Base-by-base conservation (phyloP, 2,888 invertebrate species). In the Drosophila heteroneura region DNA sequence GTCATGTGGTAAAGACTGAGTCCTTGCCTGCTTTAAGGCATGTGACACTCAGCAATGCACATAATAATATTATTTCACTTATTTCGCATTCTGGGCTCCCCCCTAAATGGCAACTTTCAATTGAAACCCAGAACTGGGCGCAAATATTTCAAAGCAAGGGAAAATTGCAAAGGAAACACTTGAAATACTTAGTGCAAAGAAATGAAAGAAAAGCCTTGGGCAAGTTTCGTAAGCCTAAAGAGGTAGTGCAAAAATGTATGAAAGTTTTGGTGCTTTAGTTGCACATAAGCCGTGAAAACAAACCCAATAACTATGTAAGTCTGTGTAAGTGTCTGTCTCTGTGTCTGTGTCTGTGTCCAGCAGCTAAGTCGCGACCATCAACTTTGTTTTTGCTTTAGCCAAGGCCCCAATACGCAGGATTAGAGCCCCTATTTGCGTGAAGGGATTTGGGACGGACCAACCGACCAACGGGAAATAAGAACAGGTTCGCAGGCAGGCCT, bases 281-380 rank as follows among this genome's bases (percentile, higher is more conserved):
- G 80, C 75, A 76, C 82, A 87, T 90, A 90, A 90, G 87, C 89
- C 82, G 74, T 80, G 75, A 80, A 90, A 89, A 74, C 77, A 77
- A 86, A 77, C 84, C 79, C 81, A 83, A 86, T 82, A 79, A 63
- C 52, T 56, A 57, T 28, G 35, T 47, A 62, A 33, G 41, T 51
- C 5, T 35, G 28, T 30, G n/a, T 47, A 28, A 12, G 41, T 51
- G 12, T 30, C 12, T 63, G 60, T 32, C 19, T 37, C 22, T 52
- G n/a, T 30, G 32, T 26, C 22, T 32, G 37, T 12, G 39, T 16
- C 22, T 70, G 39, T 54, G 79, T 81, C 79, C 79, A 81, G 74
- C 44, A 52, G 35, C 28, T 26, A 39, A 41, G 32, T 33, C 32
- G 59, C 70, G 53, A 35, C 7, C 28, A 39, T 56, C 28, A 44